These are phyloP conservation scores for Lasioglossum lativentre DNA, from an alignment of 2,888 invertebrate species.

Conservation along the genomic window DNA sequence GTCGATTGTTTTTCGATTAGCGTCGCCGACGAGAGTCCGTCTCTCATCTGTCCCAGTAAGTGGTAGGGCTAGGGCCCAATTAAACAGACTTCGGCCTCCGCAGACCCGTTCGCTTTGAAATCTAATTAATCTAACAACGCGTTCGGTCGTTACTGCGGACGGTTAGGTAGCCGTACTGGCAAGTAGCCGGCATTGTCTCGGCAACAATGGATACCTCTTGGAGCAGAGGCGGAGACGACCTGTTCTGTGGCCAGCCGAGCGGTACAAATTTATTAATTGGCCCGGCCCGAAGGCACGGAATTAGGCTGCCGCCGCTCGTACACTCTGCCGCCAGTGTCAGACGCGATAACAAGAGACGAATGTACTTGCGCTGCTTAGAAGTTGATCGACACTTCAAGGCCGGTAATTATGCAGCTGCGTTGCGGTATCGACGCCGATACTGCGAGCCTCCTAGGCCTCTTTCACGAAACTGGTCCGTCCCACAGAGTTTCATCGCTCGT, in stretches of 20 bases:
- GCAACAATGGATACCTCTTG: slow-evolving; percentile 74
- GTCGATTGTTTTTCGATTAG: slow-evolving; percentile 45
- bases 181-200: slow-evolving; percentile 76
- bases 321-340: slow-evolving; percentile 14
- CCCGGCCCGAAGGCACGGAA: slow-evolving; percentile 66
- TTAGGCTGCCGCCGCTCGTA: slow-evolving; percentile 53
- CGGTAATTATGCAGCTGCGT: slow-evolving; percentile 38
- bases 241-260: slow-evolving; percentile 70
- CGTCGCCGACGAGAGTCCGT: slow-evolving; percentile 17
- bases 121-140: slow-evolving; percentile 76
- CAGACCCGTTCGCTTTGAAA: slow-evolving; percentile 64
- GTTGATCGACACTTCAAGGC: slow-evolving; percentile 39
- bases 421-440: not conserved
- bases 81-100: slow-evolving; percentile 43
- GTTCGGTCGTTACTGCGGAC: slow-evolving; percentile 68
- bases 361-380: slow-evolving; percentile 35
- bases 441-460: not conserved
- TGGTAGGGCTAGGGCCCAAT: slow-evolving; percentile 34
- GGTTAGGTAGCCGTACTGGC: slow-evolving; percentile 75
- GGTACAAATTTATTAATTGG: slow-evolving; percentile 81
- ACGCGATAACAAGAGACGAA: slow-evolving; percentile 46
- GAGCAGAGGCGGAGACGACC: slow-evolving; percentile 72
- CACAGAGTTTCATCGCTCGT: not conserved
- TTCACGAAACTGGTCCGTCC: not conserved
- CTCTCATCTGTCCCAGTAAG: not conserved